Conservation (phyloP, 2,797 vertebrate species). For the Tapera naevia region DNA sequence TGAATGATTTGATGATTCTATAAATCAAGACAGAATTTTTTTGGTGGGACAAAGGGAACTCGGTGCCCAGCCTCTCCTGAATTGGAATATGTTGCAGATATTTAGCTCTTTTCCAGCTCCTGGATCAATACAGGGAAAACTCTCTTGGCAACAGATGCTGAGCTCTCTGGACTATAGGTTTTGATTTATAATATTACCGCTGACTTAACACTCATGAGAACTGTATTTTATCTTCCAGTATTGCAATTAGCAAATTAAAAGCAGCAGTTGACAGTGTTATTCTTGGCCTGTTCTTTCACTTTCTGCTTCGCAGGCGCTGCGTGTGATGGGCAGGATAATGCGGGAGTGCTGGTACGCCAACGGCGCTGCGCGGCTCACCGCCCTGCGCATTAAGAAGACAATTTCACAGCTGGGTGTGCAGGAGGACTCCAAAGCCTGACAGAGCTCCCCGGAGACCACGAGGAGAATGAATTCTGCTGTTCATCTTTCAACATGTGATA, state of each 20-base stretch:
- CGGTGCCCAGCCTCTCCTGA: not conserved
- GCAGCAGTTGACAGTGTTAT: not conserved
- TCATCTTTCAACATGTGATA: not conserved
- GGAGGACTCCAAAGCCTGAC: slow-evolving; percentile 86
- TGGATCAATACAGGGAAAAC: not conserved
- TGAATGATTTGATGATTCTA: too few species aligned
- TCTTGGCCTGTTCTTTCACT: not conserved
- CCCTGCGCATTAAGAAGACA: slow-evolving; percentile 96
- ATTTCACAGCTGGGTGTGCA: slow-evolving; percentile 86
- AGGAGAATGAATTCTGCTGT: not conserved
- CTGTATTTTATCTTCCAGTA: rapidly evolving
- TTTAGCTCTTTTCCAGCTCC: not conserved
- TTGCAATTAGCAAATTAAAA: not conserved
- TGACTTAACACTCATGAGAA: not conserved
- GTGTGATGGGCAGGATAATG: slow-evolving; percentile 94
- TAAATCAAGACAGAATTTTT: not conserved
- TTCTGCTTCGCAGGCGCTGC: slow-evolving; percentile 81
- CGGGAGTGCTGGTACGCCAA: slow-evolving; percentile 94
- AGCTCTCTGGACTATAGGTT: rapidly evolving
- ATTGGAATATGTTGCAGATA: not conserved
- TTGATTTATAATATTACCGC: rapidly evolving
- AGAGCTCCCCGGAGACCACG: not conserved
- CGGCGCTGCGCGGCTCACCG: slow-evolving; percentile 89
- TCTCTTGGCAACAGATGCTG: not conserved
- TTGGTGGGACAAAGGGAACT: not conserved